phyloP scores from a whole-genome alignment of 2,113 vertebrate species.

The Prolemur simus region DNA sequence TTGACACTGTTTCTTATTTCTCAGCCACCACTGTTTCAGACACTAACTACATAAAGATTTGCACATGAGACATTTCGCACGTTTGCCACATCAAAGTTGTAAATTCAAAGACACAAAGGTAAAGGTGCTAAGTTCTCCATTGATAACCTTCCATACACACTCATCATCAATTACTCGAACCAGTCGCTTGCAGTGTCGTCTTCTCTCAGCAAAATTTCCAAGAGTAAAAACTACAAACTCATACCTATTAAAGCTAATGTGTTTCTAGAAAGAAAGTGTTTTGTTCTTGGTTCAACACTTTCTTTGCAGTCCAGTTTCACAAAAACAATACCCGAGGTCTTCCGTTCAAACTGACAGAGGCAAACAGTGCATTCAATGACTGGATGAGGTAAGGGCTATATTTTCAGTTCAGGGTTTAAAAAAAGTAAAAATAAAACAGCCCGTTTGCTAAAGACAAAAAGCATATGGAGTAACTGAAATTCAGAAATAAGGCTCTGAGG shows the following conservation, averaged over 20 bases:
- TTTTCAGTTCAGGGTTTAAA: not conserved
- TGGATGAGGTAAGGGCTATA: not conserved
- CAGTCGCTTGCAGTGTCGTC: not conserved
- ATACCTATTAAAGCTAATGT: not conserved
- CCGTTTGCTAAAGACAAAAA: not conserved
- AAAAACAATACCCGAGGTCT: not conserved
- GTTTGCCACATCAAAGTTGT: constrained; percentile 10
- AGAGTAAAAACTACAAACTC: not conserved
- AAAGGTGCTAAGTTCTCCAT: not conserved
- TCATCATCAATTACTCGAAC: not conserved
- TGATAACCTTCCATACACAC: not conserved
- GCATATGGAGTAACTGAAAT: not conserved
- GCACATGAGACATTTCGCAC: not conserved
- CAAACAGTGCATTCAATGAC: not conserved
- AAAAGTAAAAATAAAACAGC: not conserved
- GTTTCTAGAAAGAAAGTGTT: constrained; percentile 29
- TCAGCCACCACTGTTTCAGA: not conserved
- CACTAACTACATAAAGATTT: not conserved
- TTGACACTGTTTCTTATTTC: not conserved
- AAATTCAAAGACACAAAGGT: constrained; percentile 12
- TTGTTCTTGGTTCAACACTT: constrained; percentile 7
- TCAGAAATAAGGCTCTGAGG: not conserved
- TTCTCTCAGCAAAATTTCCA: not conserved
- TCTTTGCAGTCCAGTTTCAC: not conserved
- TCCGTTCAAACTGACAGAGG: not conserved